These are phyloP conservation scores for Probaryconus sp. DNA, from an alignment of 1,140 invertebrate genomes.

Conservation along the genomic window DNA sequence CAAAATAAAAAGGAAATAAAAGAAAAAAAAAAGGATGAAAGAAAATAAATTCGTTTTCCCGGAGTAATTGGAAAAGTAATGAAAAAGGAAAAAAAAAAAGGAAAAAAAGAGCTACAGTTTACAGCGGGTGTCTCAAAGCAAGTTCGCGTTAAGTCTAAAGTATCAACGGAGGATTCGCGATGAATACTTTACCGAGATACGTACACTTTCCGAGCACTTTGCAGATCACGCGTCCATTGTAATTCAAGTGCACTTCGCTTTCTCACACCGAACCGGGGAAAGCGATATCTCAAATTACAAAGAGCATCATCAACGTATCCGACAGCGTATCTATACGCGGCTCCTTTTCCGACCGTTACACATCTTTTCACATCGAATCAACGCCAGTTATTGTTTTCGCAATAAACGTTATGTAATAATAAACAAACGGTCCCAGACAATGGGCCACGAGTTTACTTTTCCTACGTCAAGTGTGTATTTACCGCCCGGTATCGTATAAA, in stretches of 20 bases:
- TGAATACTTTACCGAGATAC: conserved; percentile 13
- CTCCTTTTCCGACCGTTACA: conserved; percentile 15
- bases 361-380: conserved; percentile 28
- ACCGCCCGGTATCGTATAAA: no score
- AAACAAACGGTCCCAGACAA: conserved; percentile 41
- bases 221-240: conserved; percentile 55
- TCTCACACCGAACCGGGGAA: conserved; percentile 60
- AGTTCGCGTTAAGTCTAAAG: conserved; percentile 26
- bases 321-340: conserved; percentile 38
- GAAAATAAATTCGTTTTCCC: no score
- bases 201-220: conserved; percentile 51
- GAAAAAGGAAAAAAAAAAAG: no score
- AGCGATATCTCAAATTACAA: conserved; percentile 61
- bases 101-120: conserved; percentile 24
- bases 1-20: no score
- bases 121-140: conserved; percentile 27
- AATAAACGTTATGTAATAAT: conserved; percentile 39
- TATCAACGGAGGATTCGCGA: conserved; percentile 19
- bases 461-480: no score
- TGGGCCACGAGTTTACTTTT: background rate
- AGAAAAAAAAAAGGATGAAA: no score
- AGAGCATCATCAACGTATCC: conserved; percentile 54
- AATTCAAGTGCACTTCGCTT: conserved; percentile 64
- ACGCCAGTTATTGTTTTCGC: conserved; percentile 42
- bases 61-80: no score